phyloP scores from a whole-genome alignment of 2,888 invertebrate species.

The Pilophorus perplexus region DNA sequence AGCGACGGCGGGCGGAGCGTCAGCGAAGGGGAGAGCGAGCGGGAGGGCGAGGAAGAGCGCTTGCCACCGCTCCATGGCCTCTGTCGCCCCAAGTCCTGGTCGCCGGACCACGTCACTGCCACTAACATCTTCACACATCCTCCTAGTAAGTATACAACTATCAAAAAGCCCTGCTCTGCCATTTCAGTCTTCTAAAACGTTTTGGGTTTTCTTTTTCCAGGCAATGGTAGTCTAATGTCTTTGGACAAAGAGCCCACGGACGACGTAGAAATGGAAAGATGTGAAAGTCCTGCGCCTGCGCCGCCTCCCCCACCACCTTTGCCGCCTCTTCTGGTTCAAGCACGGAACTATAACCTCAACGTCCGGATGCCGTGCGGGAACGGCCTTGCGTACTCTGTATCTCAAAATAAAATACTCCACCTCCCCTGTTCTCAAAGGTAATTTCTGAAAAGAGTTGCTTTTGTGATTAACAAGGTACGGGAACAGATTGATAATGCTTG shows the following conservation, averaged over 20 bases:
- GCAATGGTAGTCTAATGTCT: constrained; percentile 29
- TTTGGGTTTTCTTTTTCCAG: neutral
- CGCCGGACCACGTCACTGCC: constrained; percentile 66
- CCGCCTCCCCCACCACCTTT: constrained; percentile 49
- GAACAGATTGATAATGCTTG: neutral
- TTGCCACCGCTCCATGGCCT: constrained; percentile 59
- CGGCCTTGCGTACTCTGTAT: constrained; percentile 83
- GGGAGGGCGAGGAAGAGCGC: constrained; percentile 59
- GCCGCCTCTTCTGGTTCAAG: constrained; percentile 48
- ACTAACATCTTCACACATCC: constrained; percentile 56
- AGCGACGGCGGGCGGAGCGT: constrained; percentile 47
- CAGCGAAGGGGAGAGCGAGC: constrained; percentile 50
- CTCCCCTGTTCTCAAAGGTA: constrained; percentile 57
- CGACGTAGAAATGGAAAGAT: constrained; percentile 34
- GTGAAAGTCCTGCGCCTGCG: constrained; percentile 39
- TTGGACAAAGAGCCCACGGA: constrained; percentile 26
- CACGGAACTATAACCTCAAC: constrained; percentile 50
- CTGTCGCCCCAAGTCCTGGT: constrained; percentile 69
- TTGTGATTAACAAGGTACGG: neutral
- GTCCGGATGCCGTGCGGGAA: constrained; percentile 76
- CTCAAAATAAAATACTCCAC: constrained; percentile 84
- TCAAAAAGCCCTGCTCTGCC: neutral
- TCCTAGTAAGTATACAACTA: constrained; percentile 9
- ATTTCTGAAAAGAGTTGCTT: constrained; percentile 13
- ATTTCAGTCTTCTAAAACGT: neutral